Evolutionary conservation across 35 echinoderm and acorn worm genomes (phyloP).

Genomic region (Ophioderma brevispina): DNA sequence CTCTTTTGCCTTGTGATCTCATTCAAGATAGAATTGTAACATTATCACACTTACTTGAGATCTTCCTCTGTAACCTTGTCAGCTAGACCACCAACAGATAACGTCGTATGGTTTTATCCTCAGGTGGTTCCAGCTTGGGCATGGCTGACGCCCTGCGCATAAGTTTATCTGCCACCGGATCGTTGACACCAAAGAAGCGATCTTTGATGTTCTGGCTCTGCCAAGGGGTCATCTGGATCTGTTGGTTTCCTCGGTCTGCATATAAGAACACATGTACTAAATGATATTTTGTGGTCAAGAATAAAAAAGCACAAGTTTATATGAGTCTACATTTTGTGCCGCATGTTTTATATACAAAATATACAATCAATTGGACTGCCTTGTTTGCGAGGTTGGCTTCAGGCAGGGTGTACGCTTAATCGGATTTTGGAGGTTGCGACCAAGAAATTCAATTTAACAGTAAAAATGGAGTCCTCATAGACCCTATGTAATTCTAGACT

Average conservation of each 20-base stretch:
- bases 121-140: slow-evolving; percentile 91
- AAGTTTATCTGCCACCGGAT: slow-evolving; percentile 93
- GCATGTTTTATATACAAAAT: no score
- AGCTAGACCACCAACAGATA: slow-evolving; percentile 93
- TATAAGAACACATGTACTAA: neutral
- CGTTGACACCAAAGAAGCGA: slow-evolving; percentile 92
- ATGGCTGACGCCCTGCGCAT: slow-evolving; percentile 84
- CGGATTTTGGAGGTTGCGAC: no score
- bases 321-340: no score
- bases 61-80: slow-evolving; percentile 95
- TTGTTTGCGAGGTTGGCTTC: no score
- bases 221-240: slow-evolving; percentile 96
- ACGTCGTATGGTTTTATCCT: slow-evolving; percentile 90
- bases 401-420: no score
- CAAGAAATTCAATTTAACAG: no score
- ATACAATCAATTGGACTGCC: no score
- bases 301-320: no score
- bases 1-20: no score
- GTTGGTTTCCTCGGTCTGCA: slow-evolving; percentile 94
- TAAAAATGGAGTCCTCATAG: no score
- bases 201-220: slow-evolving; percentile 99
- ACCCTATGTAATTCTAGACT: no score
- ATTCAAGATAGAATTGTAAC: neutral
- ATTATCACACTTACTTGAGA: slow-evolving; percentile 89
- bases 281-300: no score